Percentiles rank a stretch among this genome's conserved stretches.
phyloP scores from a whole-genome alignment of 2,888 invertebrate genomes.

The Eupeodes latifasciatus region DNA sequence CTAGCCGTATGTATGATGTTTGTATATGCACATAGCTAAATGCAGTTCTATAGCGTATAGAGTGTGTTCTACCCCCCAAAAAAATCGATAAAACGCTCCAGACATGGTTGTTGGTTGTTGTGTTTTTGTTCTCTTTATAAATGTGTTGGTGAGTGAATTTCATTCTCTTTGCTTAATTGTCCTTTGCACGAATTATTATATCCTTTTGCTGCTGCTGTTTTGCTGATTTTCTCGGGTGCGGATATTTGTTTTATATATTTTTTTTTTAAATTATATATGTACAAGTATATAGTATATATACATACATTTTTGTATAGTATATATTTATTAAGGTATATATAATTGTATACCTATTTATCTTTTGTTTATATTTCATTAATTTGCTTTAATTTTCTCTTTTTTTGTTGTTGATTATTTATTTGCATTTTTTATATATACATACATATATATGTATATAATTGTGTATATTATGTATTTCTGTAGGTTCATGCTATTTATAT shows the following conservation, averaged over 20 bases:
- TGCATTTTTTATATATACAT: not conserved
- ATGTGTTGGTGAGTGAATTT: conserved; percentile 56
- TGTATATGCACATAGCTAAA: not conserved
- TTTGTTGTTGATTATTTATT: conserved; percentile 45
- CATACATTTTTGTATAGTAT: not conserved
- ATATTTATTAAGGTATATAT: not conserved
- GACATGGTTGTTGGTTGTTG: conserved; percentile 27
- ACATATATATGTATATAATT: not conserved
- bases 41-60: conserved; percentile 9
- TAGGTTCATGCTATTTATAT: conserved; percentile 18
- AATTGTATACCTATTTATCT: conserved; percentile 29
- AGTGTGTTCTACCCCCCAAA: not conserved
- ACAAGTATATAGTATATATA: too few relatives aligned
- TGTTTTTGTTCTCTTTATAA: conserved; percentile 5
- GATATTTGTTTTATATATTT: conserved; percentile 43
- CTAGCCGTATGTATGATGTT: conserved; percentile 1
- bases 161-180: conserved; percentile 72
- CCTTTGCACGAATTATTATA: conserved; percentile 62
- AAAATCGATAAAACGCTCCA: conserved; percentile 73
- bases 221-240: conserved; percentile 39
- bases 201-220: conserved; percentile 23
- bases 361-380: conserved; percentile 73
- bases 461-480: not conserved
- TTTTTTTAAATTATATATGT: not conserved
- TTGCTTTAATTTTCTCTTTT: conserved; percentile 53